A percentile compares a stretch with the other conserved stretches of the same genome.
These are phyloP conservation scores for Ariopsis seemanni DNA, from an alignment of 2,113 vertebrate genomes.

Conservation along the genomic window DNA sequence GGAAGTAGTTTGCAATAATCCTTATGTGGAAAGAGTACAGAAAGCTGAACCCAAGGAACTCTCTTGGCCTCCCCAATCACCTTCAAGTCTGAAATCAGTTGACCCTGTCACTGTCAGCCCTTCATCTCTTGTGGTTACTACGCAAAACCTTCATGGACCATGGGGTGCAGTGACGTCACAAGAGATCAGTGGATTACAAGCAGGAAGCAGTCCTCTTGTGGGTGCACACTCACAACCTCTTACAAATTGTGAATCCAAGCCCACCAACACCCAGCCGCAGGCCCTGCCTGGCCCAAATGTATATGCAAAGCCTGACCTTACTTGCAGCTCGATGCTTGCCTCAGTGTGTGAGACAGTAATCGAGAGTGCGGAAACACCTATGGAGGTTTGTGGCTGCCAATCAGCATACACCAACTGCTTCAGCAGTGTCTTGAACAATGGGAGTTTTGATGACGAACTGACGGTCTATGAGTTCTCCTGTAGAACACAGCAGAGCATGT, in stretches of 20 bases:
- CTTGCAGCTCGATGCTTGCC: slow-evolving; percentile 60
- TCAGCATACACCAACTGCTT: slow-evolving; percentile 87
- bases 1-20: slow-evolving; percentile 32
- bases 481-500: slow-evolving; percentile 46
- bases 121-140: slow-evolving; percentile 67
- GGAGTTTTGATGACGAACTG: slow-evolving; percentile 73
- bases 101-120: slow-evolving; percentile 31
- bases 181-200: slow-evolving; percentile 27
- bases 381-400: slow-evolving; percentile 81
- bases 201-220: background rate
- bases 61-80: background rate
- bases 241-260: slow-evolving; percentile 59
- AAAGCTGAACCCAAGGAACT: slow-evolving; percentile 30
- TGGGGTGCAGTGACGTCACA: slow-evolving; percentile 35
- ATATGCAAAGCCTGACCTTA: slow-evolving; percentile 60
- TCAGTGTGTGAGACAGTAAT: slow-evolving; percentile 66
- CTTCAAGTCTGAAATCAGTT: slow-evolving; percentile 18
- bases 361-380: slow-evolving; percentile 64
- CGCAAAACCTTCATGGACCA: slow-evolving; percentile 67
- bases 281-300: slow-evolving; percentile 28
- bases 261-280: slow-evolving; percentile 52
- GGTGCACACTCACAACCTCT: slow-evolving; percentile 17
- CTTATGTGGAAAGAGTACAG: slow-evolving; percentile 24
- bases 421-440: slow-evolving; percentile 61
- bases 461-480: slow-evolving; percentile 69